Evolutionary conservation across 1,140 invertebrate genomes (phyloP).

Genomic region (Pissodes strobi): DNA sequence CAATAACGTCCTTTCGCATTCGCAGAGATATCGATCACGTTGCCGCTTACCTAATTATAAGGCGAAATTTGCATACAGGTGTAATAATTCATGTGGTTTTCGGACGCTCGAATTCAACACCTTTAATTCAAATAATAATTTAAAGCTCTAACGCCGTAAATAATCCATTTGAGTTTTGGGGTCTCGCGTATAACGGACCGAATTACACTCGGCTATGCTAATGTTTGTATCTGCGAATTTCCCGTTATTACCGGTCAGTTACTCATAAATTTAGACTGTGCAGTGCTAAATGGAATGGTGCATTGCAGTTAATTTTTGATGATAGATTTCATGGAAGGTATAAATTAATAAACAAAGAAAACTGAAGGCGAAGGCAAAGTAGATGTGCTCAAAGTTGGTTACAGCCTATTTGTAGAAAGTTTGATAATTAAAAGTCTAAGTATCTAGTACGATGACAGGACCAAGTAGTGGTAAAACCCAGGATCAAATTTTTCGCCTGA

Average conservation of each 20-base stretch:
- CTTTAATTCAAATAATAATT: slow-evolving; percentile 33
- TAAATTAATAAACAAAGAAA: too few relatives aligned
- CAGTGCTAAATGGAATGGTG: slow-evolving; percentile 6
- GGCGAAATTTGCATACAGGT: slow-evolving; percentile 24
- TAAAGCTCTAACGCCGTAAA: slow-evolving; percentile 25
- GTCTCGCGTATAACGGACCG: slow-evolving; percentile 13
- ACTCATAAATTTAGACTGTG: slow-evolving; percentile 16
- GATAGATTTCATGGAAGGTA: not conserved
- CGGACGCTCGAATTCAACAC: slow-evolving; percentile 27
- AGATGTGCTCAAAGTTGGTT: too few relatives aligned
- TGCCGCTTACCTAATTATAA: slow-evolving; percentile 10
- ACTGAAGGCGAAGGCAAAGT: too few relatives aligned
- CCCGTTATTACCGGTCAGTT: slow-evolving; percentile 34
- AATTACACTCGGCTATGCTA: slow-evolving; percentile 16
- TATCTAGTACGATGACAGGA: too few relatives aligned
- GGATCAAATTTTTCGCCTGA: too few relatives aligned
- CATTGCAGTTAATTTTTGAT: slow-evolving; percentile 3
- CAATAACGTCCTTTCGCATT: slow-evolving; percentile 3
- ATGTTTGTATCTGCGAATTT: slow-evolving; percentile 39
- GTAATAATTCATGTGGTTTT: slow-evolving; percentile 27
- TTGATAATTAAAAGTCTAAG: too few relatives aligned
- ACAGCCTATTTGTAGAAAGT: too few relatives aligned
- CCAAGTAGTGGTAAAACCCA: too few relatives aligned
- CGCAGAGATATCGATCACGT: slow-evolving; percentile 14
- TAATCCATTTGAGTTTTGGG: slow-evolving; percentile 30